Evolutionary conservation across 2,113 vertebrate species (phyloP), one percentile per base, ranked within the genome.

Genomic region (Gavia stellata): DNA sequence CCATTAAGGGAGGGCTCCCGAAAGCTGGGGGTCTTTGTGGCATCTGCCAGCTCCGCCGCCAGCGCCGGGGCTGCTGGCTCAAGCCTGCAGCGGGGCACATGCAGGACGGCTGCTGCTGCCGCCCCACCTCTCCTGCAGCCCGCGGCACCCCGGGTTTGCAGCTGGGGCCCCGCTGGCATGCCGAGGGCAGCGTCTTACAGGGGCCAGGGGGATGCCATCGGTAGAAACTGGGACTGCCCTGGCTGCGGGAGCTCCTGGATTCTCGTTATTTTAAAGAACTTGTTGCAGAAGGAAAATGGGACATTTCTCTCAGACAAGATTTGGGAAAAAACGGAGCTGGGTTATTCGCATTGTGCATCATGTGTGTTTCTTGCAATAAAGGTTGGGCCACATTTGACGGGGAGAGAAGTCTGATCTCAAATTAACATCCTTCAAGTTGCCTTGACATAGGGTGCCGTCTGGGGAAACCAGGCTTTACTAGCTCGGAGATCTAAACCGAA

Each of bases 401-500:
- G 55, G 52, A 24, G 49, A 36, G 59, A 28, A n/a, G 9, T 15
- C 59, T 38, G 67, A 17, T n/a, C 55, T 38, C 61, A 26, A 42
- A 24, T 9, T 12, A 44, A 21, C 63, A 4, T 3, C 58, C 31
- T 14, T 72, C 25, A 16, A 2, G 28, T 16, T 9, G 44, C 25
- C 38, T 12, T 4, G 34, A 34, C 8, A 2, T 0, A 23, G 65
- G 8, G 6, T 4, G n/a, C 6, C 19, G 5, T 21, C 4, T 10
- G 14, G 18, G 73, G 10, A 44, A 89, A 47, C 5, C 9, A 36
- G 71, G 13, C 26, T 47, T 23, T 25, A 6, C 18, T 10, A 13
- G 62, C n/a, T 17, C 21, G 31, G 75, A 61, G 52, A 36, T 6
- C 33, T 28, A 17, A 49, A 14, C 25, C 7, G 2, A 63, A 29